These are phyloP conservation scores for Trisateles emortualis DNA, from an alignment of 2,888 invertebrate species.

Conservation along the genomic window DNA sequence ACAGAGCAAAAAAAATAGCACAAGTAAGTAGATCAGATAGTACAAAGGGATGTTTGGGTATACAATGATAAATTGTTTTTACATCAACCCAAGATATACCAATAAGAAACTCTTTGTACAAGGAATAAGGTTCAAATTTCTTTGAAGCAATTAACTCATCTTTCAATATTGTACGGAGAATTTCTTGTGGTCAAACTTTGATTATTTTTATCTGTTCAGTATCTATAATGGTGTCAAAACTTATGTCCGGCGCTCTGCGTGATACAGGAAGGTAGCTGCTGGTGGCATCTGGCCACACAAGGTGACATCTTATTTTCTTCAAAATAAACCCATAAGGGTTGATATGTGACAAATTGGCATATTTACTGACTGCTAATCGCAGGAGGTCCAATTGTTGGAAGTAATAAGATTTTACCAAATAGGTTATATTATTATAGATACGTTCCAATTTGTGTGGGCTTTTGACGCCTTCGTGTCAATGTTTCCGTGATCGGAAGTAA, in stretches of 20 bases:
- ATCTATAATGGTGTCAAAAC: constrained; percentile 84
- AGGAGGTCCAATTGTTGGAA: constrained; percentile 75
- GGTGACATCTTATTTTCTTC: constrained; percentile 76
- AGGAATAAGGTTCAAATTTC: constrained; percentile 41
- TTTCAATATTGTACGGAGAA: constrained; percentile 42
- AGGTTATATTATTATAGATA: constrained; percentile 40
- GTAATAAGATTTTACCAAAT: constrained; percentile 59
- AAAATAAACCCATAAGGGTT: constrained; percentile 66
- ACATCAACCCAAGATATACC: constrained; percentile 44
- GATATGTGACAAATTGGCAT: constrained; percentile 76
- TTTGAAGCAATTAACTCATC: constrained; percentile 20
- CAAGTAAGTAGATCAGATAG: constrained; percentile 82
- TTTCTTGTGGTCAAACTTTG: constrained; percentile 76
- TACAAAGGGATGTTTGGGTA: constrained; percentile 75
- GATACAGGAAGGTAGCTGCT: constrained; percentile 81
- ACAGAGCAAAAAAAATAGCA: constrained; percentile 74
- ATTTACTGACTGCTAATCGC: constrained; percentile 59
- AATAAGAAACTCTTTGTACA: constrained; percentile 9
- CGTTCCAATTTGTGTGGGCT: constrained; percentile 52
- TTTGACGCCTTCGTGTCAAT: constrained; percentile 46
- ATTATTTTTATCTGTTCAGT: constrained; percentile 78
- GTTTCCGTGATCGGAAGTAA: constrained; percentile 76
- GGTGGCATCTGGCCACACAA: constrained; percentile 79
- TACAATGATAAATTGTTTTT: constrained; percentile 75
- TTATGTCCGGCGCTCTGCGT: constrained; percentile 80